Conservation (phyloP, 2,113 vertebrate genomes). For the Anhinga rufa region DNA sequence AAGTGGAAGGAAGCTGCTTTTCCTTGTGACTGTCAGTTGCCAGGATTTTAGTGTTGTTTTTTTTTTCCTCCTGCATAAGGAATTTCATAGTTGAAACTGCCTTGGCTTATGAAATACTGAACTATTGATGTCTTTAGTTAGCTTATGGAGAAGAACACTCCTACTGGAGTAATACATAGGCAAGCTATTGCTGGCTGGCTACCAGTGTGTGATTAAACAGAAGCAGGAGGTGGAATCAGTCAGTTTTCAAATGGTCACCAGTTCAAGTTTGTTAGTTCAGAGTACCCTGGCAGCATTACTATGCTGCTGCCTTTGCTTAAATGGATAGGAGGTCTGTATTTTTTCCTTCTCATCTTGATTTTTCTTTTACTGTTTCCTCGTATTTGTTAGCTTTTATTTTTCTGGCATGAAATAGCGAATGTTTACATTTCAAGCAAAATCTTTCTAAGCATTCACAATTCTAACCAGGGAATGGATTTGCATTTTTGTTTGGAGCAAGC, state of each 20-base stretch:
- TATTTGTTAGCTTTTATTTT: background rate
- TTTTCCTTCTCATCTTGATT: background rate
- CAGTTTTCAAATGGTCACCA: background rate
- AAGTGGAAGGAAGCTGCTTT: slow-evolving; percentile 33
- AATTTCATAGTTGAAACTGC: background rate
- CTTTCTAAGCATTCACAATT: background rate
- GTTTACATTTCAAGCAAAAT: background rate
- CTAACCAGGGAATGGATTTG: background rate
- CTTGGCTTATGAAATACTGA: background rate
- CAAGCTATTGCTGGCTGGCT: background rate
- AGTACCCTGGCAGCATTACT: background rate
- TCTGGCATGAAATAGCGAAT: background rate
- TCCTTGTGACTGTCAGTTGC: slow-evolving; percentile 6
- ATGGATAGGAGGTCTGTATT: background rate
- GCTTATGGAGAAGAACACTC: background rate
- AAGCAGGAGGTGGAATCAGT: background rate
- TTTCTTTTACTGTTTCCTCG: background rate
- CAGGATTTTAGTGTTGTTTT: background rate
- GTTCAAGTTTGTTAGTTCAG: background rate
- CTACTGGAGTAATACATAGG: background rate
- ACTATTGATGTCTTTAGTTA: background rate
- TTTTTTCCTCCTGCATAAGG: background rate
- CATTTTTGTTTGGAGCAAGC: background rate
- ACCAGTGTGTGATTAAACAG: background rate
- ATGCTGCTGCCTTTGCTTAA: background rate